Base-by-base conservation (phyloP, 2,113 vertebrate genomes). In the Ictalurus furcatus region DNA sequence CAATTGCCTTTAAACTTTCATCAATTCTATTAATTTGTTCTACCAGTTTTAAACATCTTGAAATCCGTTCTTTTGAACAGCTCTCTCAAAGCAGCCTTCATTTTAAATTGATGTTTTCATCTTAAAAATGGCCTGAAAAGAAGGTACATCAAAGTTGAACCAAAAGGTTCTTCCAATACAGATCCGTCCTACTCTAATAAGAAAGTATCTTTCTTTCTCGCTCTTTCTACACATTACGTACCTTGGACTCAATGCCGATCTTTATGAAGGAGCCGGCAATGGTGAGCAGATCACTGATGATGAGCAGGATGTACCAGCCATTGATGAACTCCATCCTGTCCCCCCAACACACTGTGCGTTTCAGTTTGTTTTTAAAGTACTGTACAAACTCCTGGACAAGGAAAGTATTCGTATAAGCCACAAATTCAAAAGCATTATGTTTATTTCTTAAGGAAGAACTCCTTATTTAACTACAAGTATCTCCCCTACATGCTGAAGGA, bases 291-390 rank as follows among this genome's bases (percentile, higher is more conserved):
- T 99, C 98, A 0, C 98, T 99, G 93, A 97, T 88, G 79, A 98
- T 96, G 25, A 99, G 95, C 82, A 99, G 96, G 88, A 99, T 97
- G 91, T 97, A 99, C 98, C 98, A 99, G 73, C 97, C 97, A 0
- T 99, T 99, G 44, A 99, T 95, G 76, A 99, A 99, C 85, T 99
- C 98, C 93, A 98, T 82, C 16, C 97, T 94, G 28, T 98, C 97
- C 0, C 93, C 92, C 89, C 96, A 95, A 79, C 92, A 91, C 71
- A 98, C 96, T 1, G 88, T 88, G 19, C 93, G 96, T 0, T 93
- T 91, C 89, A 97, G 92, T 0, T 82, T 94, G 12, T 89, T 93
- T 87, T 63, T 93, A 87, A 98, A 97, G 92, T 97, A 99, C 13
- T 90, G 58, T 1, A 96, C 96, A 92, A 97, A 98, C 93, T 99